phyloP scores from a whole-genome alignment of 2,888 invertebrate species.

The Sycophila texana region DNA sequence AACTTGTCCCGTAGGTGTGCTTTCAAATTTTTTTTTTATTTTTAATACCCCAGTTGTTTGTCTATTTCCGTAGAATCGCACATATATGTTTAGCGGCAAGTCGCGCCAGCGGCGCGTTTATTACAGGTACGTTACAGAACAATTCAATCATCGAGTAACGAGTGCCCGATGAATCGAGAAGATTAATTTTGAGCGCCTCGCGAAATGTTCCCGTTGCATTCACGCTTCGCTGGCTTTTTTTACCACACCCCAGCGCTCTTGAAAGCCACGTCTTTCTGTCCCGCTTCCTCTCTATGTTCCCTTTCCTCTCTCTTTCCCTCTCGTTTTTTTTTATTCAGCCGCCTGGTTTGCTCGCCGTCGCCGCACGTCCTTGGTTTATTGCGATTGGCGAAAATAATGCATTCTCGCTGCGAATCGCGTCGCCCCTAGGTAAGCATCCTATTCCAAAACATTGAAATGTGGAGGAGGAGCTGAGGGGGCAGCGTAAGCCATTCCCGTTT shows the following conservation, averaged over 20 bases:
- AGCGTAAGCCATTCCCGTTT: not conserved
- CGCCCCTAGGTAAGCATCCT: not conserved
- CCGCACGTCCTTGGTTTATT: conserved; percentile 7
- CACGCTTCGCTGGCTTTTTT: conserved; percentile 35
- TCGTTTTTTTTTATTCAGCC: not conserved
- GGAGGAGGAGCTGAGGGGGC: not conserved
- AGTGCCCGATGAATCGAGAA: conserved; percentile 26
- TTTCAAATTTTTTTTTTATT: no score
- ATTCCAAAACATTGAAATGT: conserved; percentile 5
- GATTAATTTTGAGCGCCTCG: conserved; percentile 45
- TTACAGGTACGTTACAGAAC: conserved; percentile 18
- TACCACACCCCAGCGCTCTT: not conserved
- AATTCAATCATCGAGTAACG: conserved; percentile 28
- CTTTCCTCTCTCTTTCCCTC: no score
- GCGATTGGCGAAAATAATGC: conserved; percentile 33
- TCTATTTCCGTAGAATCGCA: no score
- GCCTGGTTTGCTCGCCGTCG: not conserved
- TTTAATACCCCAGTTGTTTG: no score
- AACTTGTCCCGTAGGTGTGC: no score
- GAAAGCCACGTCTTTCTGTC: not conserved
- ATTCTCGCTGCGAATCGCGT: not conserved
- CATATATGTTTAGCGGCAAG: not conserved
- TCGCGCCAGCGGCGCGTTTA: conserved; percentile 5
- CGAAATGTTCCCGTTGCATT: conserved; percentile 20
- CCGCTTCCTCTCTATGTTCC: not conserved